Evolutionary conservation across 2,113 vertebrate genomes (phyloP).

Genomic region (Syrrhaptes paradoxus): DNA sequence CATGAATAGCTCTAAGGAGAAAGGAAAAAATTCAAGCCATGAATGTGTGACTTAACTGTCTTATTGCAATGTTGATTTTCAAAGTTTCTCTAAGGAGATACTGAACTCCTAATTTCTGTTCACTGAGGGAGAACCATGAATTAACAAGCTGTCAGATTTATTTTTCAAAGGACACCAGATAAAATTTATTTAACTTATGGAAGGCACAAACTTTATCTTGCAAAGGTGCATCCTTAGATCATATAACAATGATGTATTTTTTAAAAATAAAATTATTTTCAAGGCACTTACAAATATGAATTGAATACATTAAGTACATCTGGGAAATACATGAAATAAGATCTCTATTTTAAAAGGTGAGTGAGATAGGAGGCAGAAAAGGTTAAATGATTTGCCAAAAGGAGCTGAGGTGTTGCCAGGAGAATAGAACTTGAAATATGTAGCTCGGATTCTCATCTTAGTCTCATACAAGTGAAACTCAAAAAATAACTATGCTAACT

Average conservation of each 20-base stretch:
- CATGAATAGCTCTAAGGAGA: neutral
- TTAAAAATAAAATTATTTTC: neutral
- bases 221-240: neutral
- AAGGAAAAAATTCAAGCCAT: neutral
- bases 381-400: slow-evolving; percentile 6
- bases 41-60: neutral
- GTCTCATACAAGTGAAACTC: neutral
- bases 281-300: neutral
- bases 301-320: neutral
- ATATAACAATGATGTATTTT: neutral
- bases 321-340: neutral
- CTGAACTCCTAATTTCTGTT: neutral
- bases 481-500: neutral
- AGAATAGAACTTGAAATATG: neutral
- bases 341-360: neutral
- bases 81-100: neutral
- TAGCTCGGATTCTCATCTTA: neutral
- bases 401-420: neutral
- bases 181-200: neutral
- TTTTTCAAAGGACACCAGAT: neutral
- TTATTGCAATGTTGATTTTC: neutral
- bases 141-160: neutral
- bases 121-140: neutral
- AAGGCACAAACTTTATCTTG: neutral
- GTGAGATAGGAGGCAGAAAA: neutral